Base-by-base conservation (phyloP, 2,113 vertebrate genomes). In the Asarcornis scutulata region DNA sequence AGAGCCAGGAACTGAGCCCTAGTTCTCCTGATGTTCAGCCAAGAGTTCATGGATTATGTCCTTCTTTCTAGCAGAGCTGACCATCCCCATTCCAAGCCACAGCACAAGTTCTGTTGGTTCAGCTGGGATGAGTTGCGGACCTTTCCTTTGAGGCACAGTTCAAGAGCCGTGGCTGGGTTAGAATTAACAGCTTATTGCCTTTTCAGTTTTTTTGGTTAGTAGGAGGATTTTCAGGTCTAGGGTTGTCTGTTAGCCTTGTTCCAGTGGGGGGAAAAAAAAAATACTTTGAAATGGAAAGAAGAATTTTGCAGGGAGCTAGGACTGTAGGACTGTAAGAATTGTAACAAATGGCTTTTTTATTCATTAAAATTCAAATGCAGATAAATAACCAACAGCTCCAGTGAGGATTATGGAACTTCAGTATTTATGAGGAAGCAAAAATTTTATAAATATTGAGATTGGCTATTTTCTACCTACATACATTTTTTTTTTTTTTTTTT, bases 401-500 rank as follows among this genome's bases (percentile, higher is more conserved):
- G 88, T 87, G 88, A 82, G 92, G 83, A 97, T 96, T 96, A 95
- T 71, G 46, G 81, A 95, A 87, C 62, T 87, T 82, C 15, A 3
- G 53, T 76, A 96, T 96, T 95, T 96, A 95, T 96, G 80, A 93
- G 86, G 40, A 92, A 94, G 90, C 44, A 95, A 46, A 78, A 86
- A 82, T 94, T 87, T 93, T 95, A 96, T 96, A 96, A 96, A 97
- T 95, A 97, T 96, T 96, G 81, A 95, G 91, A 97, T 94, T 94
- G 96, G 81, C 92, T 96, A 96, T 96, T 97, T 97, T 93, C 95
- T 95, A 94, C 90, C 95, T 88, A 82, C 86, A 74, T 69, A 76
- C 7, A 1, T 44, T 38, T 63, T 60, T 7, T 25, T 2, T 38
- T 10, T 55, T 52, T 50, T 40, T 52, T 71, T 66, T 62, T 71